These are phyloP conservation scores for Panulirus ornatus DNA, from an alignment of 1,140 invertebrate species.

Conservation along the genomic window DNA sequence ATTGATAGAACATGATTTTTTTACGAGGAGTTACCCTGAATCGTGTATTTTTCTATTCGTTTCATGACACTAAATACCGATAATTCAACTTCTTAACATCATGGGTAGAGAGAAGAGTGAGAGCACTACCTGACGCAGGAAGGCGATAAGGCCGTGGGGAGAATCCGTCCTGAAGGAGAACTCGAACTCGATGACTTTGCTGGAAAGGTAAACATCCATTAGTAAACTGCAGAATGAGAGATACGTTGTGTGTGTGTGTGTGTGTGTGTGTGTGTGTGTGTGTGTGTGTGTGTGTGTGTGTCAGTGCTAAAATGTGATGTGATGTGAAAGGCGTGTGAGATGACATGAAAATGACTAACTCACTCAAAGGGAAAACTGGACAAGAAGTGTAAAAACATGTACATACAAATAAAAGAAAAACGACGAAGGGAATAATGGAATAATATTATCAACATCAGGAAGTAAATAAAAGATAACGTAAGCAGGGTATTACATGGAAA, in stretches of 20 bases:
- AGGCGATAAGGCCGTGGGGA: constrained; percentile 54
- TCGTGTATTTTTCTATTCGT: too few species aligned
- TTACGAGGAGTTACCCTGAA: too few species aligned
- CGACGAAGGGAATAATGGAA: neutral
- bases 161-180: constrained; percentile 53
- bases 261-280: constrained; percentile 7
- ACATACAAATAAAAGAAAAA: neutral
- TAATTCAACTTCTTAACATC: too few species aligned
- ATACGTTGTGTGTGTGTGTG: neutral
- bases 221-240: neutral
- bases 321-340: too few species aligned
- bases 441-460: neutral
- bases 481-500: neutral
- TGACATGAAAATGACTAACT: too few species aligned
- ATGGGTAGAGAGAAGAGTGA: neutral
- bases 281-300: constrained; percentile 7
- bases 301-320: neutral
- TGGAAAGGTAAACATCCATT: neutral
- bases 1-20: too few species aligned
- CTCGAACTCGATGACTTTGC: constrained; percentile 39
- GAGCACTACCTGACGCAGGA: constrained; percentile 42
- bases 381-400: neutral
- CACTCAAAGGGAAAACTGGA: too few species aligned
- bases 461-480: neutral
- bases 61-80: too few species aligned